Base-by-base conservation (phyloP, 2,888 invertebrate genomes). In the Microctonus brassicae region DNA sequence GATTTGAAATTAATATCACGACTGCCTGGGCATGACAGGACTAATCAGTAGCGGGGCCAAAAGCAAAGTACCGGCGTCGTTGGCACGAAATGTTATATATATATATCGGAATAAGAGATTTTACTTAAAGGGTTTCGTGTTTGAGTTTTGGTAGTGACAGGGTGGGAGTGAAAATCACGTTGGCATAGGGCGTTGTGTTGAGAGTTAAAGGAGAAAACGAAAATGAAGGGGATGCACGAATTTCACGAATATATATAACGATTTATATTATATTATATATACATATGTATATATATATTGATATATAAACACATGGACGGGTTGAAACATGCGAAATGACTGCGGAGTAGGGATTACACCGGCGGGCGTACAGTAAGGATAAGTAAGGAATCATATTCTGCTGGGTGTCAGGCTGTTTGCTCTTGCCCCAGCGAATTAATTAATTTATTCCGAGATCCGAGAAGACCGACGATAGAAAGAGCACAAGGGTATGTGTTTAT, bases 71-170 rank as follows among this genome's bases (percentile, higher is more conserved):
- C 75, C 73, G 74, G 74, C 76, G 76, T 73, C 66, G 42, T 66
- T 70, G 62, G 58, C 47, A 77, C 77, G 82, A 80, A 82, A 82
- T 77, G 79, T 80, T 84, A 82, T 86, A 72, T 68, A 87, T 84
- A 82, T 86, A 72, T 68, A 87, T 86, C 86, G 82, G 84, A 87
- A 87, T 87, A 86, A 87, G 86, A 87, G 87, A 87, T 87, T 87
- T 86, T 84, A 86, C 85, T 87, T 87, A 87, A 87, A 87, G 86
- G 87, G 87, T 87, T 87, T 86, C 85, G 81, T 82, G 85, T 83
- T 86, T 84, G 86, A 87, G 87, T 87, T 87, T 87, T 87, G 87
- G 79, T 86, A 84, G 84, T 87, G 87, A 87, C 87, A 87, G 87
- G 83, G 78, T 77, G 79, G 80, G 77, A 77, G 81, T 66, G 69